These are phyloP conservation scores for Halocaridina rubra DNA, from an alignment of 2,888 invertebrate genomes.

Conservation along the genomic window DNA sequence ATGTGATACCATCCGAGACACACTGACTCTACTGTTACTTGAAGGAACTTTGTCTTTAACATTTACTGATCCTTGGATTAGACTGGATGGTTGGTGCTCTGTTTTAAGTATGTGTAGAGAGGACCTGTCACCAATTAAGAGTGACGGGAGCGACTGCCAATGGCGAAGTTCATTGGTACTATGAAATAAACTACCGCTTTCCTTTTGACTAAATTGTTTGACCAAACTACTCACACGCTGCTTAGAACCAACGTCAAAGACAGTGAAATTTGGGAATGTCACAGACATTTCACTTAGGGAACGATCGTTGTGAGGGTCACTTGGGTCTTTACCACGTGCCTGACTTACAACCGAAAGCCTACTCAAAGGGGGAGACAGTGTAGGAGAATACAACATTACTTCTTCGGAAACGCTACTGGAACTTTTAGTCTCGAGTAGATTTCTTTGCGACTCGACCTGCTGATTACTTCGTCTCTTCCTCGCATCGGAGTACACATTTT, in stretches of 20 bases:
- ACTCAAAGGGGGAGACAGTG: neutral
- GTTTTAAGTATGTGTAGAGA: no score
- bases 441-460: neutral
- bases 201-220: neutral
- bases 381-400: neutral
- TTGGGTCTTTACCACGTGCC: neutral
- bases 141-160: no score
- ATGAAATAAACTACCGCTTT: no score
- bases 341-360: neutral
- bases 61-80: no score
- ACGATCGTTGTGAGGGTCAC: neutral
- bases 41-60: no score
- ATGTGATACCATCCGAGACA: no score
- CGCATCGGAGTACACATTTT: neutral
- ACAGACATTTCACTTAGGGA: neutral
- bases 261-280: neutral
- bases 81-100: no score
- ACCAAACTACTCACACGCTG: neutral
- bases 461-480: neutral
- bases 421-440: neutral
- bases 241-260: neutral
- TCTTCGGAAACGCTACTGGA: neutral
- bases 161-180: no score
- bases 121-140: no score
- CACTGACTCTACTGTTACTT: no score